Conservation (phyloP, 2,888 invertebrate species). For the Sminthurides aquaticus region DNA sequence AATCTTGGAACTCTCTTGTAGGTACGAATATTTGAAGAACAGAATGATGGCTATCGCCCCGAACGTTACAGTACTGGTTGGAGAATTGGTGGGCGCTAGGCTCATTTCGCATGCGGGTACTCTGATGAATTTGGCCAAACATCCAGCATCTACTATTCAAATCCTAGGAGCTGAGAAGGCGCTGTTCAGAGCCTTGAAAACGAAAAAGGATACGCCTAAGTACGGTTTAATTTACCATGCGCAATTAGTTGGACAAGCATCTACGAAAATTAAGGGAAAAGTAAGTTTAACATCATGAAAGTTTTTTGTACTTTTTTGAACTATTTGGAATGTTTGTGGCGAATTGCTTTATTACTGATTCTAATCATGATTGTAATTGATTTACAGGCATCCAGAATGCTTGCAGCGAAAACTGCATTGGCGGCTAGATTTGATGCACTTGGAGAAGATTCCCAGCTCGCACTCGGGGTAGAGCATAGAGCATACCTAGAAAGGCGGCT, state of each 20-base stretch:
- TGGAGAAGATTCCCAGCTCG: constrained; percentile 76
- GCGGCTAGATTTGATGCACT: constrained; percentile 92
- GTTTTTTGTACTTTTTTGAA: neutral
- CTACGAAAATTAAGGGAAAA: constrained; percentile 81
- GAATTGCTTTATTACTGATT: neutral
- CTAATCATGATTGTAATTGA: neutral
- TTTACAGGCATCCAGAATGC: constrained; percentile 67
- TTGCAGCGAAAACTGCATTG: constrained; percentile 91
- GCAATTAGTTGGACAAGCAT: constrained; percentile 80
- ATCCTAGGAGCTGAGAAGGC: constrained; percentile 98
- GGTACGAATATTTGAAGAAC: constrained; percentile 71
- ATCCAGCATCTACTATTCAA: constrained; percentile 95
- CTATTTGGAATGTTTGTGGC: too few species aligned
- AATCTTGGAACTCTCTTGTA: too few species aligned
- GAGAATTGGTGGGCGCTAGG: constrained; percentile 93
- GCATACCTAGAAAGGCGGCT: constrained; percentile 77
- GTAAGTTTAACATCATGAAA: too few species aligned
- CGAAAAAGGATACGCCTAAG: constrained; percentile 95
- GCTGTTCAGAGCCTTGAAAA: constrained; percentile 90
- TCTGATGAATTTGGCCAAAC: constrained; percentile 89
- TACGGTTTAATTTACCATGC: constrained; percentile 74
- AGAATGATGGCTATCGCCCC: constrained; percentile 99
- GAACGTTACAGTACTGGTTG: constrained; percentile 88
- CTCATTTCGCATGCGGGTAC: constrained; percentile 97
- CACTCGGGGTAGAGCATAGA: constrained; percentile 81